Conservation (phyloP, 2,113 vertebrate genomes). For the Electrona antarctica region DNA sequence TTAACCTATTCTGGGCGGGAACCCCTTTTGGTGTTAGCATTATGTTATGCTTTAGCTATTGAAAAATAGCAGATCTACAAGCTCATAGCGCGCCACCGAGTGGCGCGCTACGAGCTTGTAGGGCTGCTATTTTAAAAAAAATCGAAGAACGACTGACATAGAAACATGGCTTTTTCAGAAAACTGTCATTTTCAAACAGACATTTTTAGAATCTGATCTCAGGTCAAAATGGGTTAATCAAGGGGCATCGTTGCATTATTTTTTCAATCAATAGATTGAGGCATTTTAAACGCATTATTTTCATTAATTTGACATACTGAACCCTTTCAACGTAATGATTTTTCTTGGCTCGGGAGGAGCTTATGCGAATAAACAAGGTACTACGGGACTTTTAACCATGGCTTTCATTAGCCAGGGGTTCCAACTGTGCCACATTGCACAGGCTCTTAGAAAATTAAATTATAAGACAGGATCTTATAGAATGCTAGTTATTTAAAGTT, state of each 20-base stretch:
- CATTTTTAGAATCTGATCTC: too few species aligned
- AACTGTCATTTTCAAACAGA: too few species aligned
- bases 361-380: conserved; percentile 32
- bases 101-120: too few species aligned
- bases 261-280: conserved; percentile 19
- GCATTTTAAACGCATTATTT: conserved; percentile 7
- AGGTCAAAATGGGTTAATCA: too few species aligned
- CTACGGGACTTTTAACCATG: not conserved
- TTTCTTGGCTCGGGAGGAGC: conserved; percentile 4
- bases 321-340: conserved; percentile 8
- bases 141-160: too few species aligned
- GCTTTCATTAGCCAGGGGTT: not conserved
- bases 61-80: too few species aligned
- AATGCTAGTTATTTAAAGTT: conserved; percentile 55
- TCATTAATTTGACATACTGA: conserved; percentile 29
- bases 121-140: too few species aligned
- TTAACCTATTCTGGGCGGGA: too few species aligned
- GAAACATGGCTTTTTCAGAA: too few species aligned
- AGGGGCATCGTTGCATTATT: conserved; percentile 22
- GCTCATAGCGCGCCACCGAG: too few species aligned
- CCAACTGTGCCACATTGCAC: not conserved
- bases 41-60: too few species aligned
- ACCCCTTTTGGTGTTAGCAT: too few species aligned
- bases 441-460: not conserved
- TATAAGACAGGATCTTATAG: conserved; percentile 7